Evolutionary conservation across 2,113 vertebrate genomes (phyloP), one percentile per base, ranked within the genome.

Genomic region (Apaloderma vittatum): DNA sequence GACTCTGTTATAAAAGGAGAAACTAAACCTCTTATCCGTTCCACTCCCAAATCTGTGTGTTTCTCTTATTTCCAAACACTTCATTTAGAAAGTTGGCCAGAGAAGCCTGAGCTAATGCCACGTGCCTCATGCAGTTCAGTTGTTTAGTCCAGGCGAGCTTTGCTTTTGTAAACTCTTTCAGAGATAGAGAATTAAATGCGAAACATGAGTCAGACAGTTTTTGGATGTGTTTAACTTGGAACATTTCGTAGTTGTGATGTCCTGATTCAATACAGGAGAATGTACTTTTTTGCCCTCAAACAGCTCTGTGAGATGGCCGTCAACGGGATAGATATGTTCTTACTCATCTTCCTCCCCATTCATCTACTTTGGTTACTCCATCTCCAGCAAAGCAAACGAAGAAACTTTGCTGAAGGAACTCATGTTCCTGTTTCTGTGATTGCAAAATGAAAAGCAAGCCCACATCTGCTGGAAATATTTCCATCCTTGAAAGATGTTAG

Each of bases 61-160:
- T 97, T 97, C 95, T 95, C 96, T 70, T 86, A 89, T 96, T 94
- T 97, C 93, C 95, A 96, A 97, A 97, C 93, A 96, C 93, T 97
- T 97, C 95, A 96, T 97, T 94, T 97, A 86, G 92, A 95, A 85
- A 79, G 40, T 86, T 97, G 96, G 95, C 88, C 68, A 78, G 88
- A 86, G 84, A 49, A 94, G 84, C 86, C 72, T 94, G 90, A 88
- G 93, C 95, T 96, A 79, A 93, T 75, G 91, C 96, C 95, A 96
- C 84, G 90, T 91, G 93, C 93, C 78, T 91, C 48, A 24, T 93
- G 78, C 90, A 94, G 92, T 86, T 85, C 83, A 81, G 90, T 95
- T 97, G 93, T 97, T 96, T 91, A 95, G 93, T 93, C 93, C 94
- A 95, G 81, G 40, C 92, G 79, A 93, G 90, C 82, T 96, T 94